Evolutionary conservation across 2,888 invertebrate species (phyloP), one percentile per base, ranked within the genome.

Genomic region (Temnothorax unifasciatus): DNA sequence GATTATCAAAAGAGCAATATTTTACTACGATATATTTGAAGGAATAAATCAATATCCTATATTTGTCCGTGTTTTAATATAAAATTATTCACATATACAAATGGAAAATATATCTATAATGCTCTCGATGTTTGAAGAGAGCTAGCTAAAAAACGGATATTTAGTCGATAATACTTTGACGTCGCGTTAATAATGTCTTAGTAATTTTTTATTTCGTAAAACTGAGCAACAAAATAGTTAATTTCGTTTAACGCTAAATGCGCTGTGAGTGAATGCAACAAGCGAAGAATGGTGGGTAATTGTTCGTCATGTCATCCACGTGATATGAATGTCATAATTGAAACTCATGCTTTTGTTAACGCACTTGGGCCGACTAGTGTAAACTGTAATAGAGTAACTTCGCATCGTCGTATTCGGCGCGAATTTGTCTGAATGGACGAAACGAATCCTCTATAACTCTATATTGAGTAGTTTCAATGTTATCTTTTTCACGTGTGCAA

Each of bases 301-400:
- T 38, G 15, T 71, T 71, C 5, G 57, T 15, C 15, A 15, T 71
- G 21, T 71, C 69, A 50, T 52, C 3, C 5, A 13, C 6, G 3
- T 15, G 25, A 41, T 11, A 5, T 25, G 57, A 57, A 57, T n/a
- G 21, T 52, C 13, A 71, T 34, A 38, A 38, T 71, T 21, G 15
- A 25, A 54, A 54, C 9, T 57, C 25, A 25, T 29, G 41, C 44
- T 25, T 44, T 74, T 74, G 59, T 74, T 59, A 52, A 29, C 15
- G 38, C 25, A 74, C 29, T 73, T 74, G 5, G 21, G 6, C 1
- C n/a, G n/a, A 29, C 2, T 11, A n/a, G 18, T 21, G 2, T 47
- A 34, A 74, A n/a, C n/a, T 29, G 8, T 44, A n/a, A 75, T 63
- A 50, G 21, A 75, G 63, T 50, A 75, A 75, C 64, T 50, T 50